Percentiles rank a stretch among this genome's conserved stretches.
phyloP scores from a whole-genome alignment of 2,888 invertebrate genomes.

The Xestia c-nigrum region DNA sequence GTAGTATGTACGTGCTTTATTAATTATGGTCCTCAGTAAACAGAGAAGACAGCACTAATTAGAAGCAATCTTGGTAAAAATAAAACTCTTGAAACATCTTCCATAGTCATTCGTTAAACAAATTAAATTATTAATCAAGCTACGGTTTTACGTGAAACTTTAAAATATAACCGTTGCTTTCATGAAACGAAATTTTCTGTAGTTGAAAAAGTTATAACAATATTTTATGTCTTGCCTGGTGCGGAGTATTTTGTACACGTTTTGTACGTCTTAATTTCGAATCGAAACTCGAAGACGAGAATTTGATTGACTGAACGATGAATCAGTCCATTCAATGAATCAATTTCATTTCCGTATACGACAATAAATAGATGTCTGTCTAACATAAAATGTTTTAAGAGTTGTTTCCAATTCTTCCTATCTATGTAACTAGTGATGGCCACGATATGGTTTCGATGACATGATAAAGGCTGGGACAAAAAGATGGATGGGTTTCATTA shows the following conservation, averaged over 20 bases:
- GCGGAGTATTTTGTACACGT: constrained; percentile 35
- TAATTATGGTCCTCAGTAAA: constrained; percentile 31
- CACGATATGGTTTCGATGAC: constrained; percentile 24
- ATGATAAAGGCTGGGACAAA: constrained; percentile 7
- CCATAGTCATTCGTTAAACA: constrained; percentile 45
- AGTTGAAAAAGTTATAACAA: constrained; percentile 60
- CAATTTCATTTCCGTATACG: constrained; percentile 15
- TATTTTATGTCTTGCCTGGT: constrained; percentile 43
- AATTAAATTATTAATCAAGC: constrained; percentile 55
- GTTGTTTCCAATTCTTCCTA: neutral
- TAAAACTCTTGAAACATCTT: constrained; percentile 27
- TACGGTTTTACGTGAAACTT: constrained; percentile 50
- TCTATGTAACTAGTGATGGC: constrained; percentile 1
- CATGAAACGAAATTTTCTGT: constrained; percentile 50
- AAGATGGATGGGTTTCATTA: constrained; percentile 42
- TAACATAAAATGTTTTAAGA: constrained; percentile 29
- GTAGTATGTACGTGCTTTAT: neutral
- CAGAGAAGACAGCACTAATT: constrained; percentile 34
- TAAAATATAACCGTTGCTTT: constrained; percentile 39
- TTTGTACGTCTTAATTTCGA: constrained; percentile 25
- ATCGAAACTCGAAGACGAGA: constrained; percentile 10
- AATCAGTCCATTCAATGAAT: constrained; percentile 28
- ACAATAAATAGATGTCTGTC: constrained; percentile 4
- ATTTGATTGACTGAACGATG: constrained; percentile 27
- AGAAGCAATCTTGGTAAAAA: constrained; percentile 29